These are phyloP conservation scores for Nansenia antarctica DNA, from an alignment of 2,113 vertebrate species.

Conservation along the genomic window DNA sequence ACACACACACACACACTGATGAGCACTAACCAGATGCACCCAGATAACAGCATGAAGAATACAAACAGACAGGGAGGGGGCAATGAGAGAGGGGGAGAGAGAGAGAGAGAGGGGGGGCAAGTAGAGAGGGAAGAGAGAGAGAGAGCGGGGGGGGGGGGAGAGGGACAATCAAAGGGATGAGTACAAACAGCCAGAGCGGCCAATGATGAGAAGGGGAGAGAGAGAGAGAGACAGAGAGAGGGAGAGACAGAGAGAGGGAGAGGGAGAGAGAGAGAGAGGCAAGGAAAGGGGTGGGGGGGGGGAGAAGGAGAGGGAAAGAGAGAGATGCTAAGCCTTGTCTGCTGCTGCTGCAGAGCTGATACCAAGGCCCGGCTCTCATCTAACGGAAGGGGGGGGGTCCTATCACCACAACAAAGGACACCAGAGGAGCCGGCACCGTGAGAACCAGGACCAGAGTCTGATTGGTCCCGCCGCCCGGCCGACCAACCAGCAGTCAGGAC, in stretches of 20 bases:
- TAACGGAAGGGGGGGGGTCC: constrained; percentile 37
- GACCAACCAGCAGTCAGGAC: too few species aligned
- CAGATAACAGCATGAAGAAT: too few species aligned
- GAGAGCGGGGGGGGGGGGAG: too few species aligned
- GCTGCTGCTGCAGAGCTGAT: too few species aligned
- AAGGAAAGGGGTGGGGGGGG: constrained; percentile 37
- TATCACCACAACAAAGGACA: constrained; percentile 79
- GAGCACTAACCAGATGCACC: neutral
- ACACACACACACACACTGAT: too few species aligned
- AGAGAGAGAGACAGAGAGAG: constrained; percentile 6
- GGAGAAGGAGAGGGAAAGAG: constrained; percentile 7
- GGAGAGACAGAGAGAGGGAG: neutral
- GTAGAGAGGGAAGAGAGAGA: too few species aligned
- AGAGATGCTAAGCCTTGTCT: constrained; percentile 57
- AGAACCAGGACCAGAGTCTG: too few species aligned
- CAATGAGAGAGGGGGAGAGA: too few species aligned
- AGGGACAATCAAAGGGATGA: neutral
- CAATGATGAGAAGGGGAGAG: neutral
- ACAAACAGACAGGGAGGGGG: too few species aligned
- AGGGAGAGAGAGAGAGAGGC: constrained; percentile 17
- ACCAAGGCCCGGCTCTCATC: too few species aligned
- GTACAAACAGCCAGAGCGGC: neutral
- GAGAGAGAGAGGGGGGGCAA: too few species aligned
- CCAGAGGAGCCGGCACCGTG: constrained; percentile 74
- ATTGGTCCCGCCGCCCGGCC: too few species aligned